Evolutionary conservation across 2,797 vertebrate species (phyloP), one percentile per base, ranked within the genome.

Genomic region (Melopsittacus undulatus): DNA sequence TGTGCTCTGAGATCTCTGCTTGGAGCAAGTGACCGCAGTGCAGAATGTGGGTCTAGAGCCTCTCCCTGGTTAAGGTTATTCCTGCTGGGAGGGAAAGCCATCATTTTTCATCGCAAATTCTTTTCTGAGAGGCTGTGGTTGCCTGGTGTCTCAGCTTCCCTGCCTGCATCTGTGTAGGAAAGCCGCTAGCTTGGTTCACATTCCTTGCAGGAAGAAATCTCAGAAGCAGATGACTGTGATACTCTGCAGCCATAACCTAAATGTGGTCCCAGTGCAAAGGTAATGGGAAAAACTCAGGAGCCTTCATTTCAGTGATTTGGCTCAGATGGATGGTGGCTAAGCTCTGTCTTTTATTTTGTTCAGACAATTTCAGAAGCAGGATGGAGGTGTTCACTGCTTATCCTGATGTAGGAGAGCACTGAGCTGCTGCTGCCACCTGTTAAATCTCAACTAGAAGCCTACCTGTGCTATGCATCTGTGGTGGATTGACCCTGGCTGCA

Each of bases 41-140:
- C 49, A 34, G 56, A 80, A 26, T 40, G 68, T 87, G 49, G 70
- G 80, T 86, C 83, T 67, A 67, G 59, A 79, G 67, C 67, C 49
- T 90, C 70, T 91, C 52, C 46, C 29, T 73, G 52, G 91, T 91
- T 82, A 89, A 92, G 78, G 52, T 95, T 86, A 38, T 77, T 24
- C 76, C 36, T 4, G 32, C 67, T 6, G 5, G 82, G 63, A 82
- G 48, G 43, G 63, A 90, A 83, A 94, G 52, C 61, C 92, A 87
- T 96, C 16, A 86, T 90, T 96, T 95, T 96, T 94, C 76, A 78
- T 92, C 68, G 42, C 5, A 4, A 87, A 97, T 96, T 96, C 86
- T 94, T 94, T 90, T 86, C 92, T 83, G 83, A 90, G 85, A 92
- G 85, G 74, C 89, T 83, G 93, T 0, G 23, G 91, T 97, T 96